Base-by-base conservation (phyloP, 1,140 invertebrate genomes). In the Drosophila navojoa region DNA sequence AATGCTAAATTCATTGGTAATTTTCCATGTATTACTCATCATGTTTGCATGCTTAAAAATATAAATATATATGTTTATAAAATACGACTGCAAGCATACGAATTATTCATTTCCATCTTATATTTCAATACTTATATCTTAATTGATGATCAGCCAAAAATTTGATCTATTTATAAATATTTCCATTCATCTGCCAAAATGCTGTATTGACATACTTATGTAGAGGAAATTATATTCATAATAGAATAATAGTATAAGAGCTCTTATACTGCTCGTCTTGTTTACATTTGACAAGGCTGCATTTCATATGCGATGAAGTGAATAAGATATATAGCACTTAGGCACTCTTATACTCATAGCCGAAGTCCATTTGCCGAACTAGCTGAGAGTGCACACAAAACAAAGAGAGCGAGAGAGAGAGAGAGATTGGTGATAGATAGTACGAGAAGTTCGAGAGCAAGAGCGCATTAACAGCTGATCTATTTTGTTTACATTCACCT, bases 91-190 rank as follows among this genome's bases (percentile, higher is more conserved):
- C 38, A 42, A 44, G 11, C 16, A 63, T 10, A 42, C 15, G 13
- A 15, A 29, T 63, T 44, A 32, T 47, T 64, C 60, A 72, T 50
- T 32, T 61, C 62, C 81, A 81, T 76, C 82, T 87, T 76, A 62
- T 78, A 66, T 86, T 87, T 87, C 82, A 87, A 67, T 76, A 59
- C 70, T 64, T 79, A 87, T 82, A 82, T 79, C 68, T 76, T 79
- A 70, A 79, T 86, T 86, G 79, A 79, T 72, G 70, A 73, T 76
- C 68, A 81, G 82, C 42, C 57, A 53, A 87, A 62, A 73, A 27
- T 69, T 68, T 7, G 52, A 15, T 40, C 68, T 86, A 86, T 76
- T 87, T 86, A 57, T 86, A 87, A 73, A 61, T 57, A 61, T 54
- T 71, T 79, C 64, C 71, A 66, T 79, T 79, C 68, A 87, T 71